Percentiles rank a stretch among this genome's conserved stretches.
phyloP scores from a whole-genome alignment of 2,113 vertebrate genomes.

The Boulengeromyrus knoepffleri region DNA sequence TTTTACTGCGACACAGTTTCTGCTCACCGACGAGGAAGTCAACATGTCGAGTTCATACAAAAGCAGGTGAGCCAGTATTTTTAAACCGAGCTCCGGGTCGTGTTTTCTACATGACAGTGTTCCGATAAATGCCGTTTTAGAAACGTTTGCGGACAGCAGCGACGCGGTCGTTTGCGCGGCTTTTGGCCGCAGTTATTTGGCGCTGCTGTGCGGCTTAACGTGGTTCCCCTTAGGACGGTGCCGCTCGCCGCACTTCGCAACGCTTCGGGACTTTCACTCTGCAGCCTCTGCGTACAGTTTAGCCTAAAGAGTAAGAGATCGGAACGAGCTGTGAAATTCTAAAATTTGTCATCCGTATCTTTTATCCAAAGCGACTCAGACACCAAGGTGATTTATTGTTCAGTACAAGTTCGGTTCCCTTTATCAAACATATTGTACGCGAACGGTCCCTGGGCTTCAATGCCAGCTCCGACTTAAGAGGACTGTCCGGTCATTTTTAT shows the following conservation, averaged over 20 bases:
- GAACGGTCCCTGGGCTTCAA: neutral
- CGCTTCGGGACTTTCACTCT: neutral
- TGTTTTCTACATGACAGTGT: neutral
- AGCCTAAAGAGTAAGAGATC: neutral
- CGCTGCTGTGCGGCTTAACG: neutral
- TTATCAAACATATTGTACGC: neutral
- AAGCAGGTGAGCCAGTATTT: slow-evolving; percentile 67
- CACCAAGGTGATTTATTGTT: neutral
- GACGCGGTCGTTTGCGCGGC: neutral
- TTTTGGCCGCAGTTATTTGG: neutral
- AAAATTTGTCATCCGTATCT: neutral
- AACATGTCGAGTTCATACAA: slow-evolving; percentile 84
- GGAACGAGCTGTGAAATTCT: neutral
- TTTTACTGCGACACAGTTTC: slow-evolving; percentile 31
- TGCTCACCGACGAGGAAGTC: slow-evolving; percentile 43
- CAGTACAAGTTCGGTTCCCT: neutral
- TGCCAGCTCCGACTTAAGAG: neutral
- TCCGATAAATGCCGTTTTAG: neutral
- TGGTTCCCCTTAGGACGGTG: neutral
- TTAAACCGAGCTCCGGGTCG: neutral
- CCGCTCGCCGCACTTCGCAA: neutral
- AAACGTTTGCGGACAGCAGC: neutral
- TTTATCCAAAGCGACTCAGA: neutral
- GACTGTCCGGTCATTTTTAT: neutral
- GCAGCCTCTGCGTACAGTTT: neutral